These are phyloP conservation scores for Archilochus colubris DNA, from an alignment of 2,113 vertebrate species.

Conservation along the genomic window DNA sequence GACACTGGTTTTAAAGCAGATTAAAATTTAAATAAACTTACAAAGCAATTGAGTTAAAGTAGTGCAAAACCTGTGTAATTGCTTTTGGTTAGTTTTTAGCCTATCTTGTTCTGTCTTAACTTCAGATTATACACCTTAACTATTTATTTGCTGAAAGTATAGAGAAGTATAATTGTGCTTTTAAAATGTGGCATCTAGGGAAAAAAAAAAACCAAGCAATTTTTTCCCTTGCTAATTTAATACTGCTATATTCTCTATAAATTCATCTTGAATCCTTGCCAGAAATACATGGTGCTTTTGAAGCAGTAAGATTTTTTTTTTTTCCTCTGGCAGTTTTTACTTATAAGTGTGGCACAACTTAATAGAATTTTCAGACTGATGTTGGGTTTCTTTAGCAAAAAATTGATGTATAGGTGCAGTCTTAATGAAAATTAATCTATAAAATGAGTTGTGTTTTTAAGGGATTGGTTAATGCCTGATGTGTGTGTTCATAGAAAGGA, in stretches of 20 bases:
- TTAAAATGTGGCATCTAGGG: background rate
- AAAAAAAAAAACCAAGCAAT: accelerated
- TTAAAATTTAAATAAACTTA: conserved; percentile 24
- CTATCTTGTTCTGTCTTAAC: background rate
- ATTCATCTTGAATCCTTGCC: background rate
- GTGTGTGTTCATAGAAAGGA: background rate
- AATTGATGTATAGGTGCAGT: background rate
- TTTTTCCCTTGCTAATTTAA: background rate
- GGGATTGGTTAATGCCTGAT: background rate
- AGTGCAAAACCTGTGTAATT: background rate
- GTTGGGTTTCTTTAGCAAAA: background rate
- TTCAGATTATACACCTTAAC: background rate
- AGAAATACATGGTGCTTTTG: background rate
- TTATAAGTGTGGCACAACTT: background rate
- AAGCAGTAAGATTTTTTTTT: background rate
- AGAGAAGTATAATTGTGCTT: background rate
- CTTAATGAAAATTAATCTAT: background rate
- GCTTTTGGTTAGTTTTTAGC: background rate
- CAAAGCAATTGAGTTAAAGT: background rate
- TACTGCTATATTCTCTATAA: background rate
- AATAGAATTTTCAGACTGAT: background rate
- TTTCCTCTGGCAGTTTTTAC: background rate
- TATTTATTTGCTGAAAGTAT: background rate
- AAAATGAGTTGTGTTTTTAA: background rate
- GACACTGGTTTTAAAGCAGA: background rate